A percentile compares a stretch with the other conserved stretches of the same genome.
These are phyloP conservation scores for Epicauta chinensis DNA, from an alignment of 1,140 invertebrate genomes.

Conservation along the genomic window DNA sequence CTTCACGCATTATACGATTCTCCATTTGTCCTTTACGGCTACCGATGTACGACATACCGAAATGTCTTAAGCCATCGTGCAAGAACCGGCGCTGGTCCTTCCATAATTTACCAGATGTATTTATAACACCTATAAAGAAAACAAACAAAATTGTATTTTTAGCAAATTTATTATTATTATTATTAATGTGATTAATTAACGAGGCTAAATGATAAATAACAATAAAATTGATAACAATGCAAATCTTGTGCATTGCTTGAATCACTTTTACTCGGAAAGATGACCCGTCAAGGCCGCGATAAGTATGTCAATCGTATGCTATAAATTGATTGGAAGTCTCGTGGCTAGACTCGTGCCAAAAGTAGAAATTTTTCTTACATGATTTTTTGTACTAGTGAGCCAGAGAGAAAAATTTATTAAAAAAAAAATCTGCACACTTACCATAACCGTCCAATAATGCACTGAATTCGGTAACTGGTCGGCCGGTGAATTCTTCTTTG, in stretches of 20 bases:
- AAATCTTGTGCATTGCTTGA: neutral
- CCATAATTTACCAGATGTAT: constrained; percentile 86
- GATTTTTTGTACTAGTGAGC: neutral
- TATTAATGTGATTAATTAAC: neutral
- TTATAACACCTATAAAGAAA: constrained; percentile 73
- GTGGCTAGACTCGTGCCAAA: too few relatives aligned
- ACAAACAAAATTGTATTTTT: too few relatives aligned
- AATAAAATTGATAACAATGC: neutral
- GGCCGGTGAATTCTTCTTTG: constrained; percentile 76
- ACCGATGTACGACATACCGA: constrained; percentile 83
- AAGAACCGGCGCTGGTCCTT: constrained; percentile 87
- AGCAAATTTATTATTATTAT: neutral
- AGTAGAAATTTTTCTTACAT: too few relatives aligned
- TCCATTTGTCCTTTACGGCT: constrained; percentile 77
- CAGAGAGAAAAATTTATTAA: neutral
- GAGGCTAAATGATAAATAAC: neutral
- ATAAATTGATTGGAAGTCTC: neutral
- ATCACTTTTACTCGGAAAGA: constrained; percentile 29
- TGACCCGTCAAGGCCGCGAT: constrained; percentile 29
- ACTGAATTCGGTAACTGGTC: constrained; percentile 76
- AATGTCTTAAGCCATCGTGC: constrained; percentile 78
- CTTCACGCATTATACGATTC: constrained; percentile 77
- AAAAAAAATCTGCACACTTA: constrained; percentile 49
- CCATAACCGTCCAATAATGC: constrained; percentile 83
- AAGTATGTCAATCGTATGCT: constrained; percentile 32